A percentile compares a stretch with the other conserved stretches of the same genome.
Conservation (phyloP, 2,888 invertebrate species). For the Sphaerophoria taeniata region DNA sequence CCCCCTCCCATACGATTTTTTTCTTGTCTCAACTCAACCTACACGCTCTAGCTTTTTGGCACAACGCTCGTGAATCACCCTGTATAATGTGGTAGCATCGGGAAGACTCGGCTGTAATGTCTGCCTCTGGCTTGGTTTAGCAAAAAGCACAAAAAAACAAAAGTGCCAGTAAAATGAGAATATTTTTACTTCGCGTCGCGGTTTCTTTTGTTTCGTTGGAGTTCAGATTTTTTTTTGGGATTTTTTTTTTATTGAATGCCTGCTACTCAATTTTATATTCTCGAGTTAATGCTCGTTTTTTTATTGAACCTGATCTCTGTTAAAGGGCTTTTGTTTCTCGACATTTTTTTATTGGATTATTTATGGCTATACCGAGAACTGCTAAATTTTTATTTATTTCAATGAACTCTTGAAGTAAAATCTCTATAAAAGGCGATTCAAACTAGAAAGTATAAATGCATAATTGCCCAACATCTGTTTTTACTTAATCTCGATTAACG, state of each 20-base stretch:
- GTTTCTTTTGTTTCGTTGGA: constrained; percentile 65
- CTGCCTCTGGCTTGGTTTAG: not conserved
- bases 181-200: constrained; percentile 64
- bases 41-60: too few relatives aligned
- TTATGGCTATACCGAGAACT: constrained; percentile 18
- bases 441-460: too few relatives aligned
- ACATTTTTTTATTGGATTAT: constrained; percentile 23
- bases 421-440: too few relatives aligned
- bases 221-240: constrained; percentile 2
- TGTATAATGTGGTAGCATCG: constrained; percentile 40
- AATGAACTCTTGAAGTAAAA: too few relatives aligned
- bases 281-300: constrained; percentile 29
- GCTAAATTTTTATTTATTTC: too few relatives aligned
- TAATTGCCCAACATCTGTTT: too few relatives aligned
- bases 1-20: too few relatives aligned
- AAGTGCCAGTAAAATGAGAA: constrained; percentile 39
- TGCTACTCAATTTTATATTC: constrained; percentile 50
- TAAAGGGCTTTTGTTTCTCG: constrained; percentile 26
- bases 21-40: too few relatives aligned
- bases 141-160: not conserved
- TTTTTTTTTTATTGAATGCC: constrained; percentile 45
- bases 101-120: not conserved
- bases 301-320: constrained; percentile 51
- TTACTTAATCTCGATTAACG: too few relatives aligned
- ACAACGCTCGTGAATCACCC: too few relatives aligned